Evolutionary conservation across 2,113 vertebrate genomes (phyloP), one percentile per base, ranked within the genome.

Genomic region (Seriola rivoliana): DNA sequence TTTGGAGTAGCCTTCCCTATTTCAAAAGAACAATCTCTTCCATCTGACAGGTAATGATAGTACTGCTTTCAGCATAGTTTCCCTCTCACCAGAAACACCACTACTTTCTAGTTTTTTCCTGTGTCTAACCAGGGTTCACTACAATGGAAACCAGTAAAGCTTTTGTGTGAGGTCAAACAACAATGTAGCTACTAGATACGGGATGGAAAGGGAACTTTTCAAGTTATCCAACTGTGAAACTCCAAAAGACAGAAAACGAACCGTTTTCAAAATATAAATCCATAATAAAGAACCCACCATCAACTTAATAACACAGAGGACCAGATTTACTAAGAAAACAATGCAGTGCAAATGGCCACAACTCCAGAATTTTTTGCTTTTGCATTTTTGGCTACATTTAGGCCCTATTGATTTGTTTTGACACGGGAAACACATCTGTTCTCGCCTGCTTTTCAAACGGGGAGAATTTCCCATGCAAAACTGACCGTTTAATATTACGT

Each of bases 1-100:
- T 83, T 74, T 78, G 23, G 55, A 85, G 80, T 71, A 74, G 58
- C 68, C 60, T 79, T 82, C 66, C 44, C 38, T 38, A 32, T 85
- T 86, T 88, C 72, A 80, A 76, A 88, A 58, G 59, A 85, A 71
- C 71, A 81, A 80, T 76, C 62, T 74, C 72, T 65, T 75, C 73
- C 55, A 71, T 81, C 57, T 83, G 76, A 81, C 78, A 65, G 70
- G 66, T 86, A 80, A 76, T 83, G 67, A 80, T 73, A 68, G 79
- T 9, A 0, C 57, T 40, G 74, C 81, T 64, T 71, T 84, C 71
- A 76, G 78, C 40, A 23, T 17, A 1, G 54, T 50, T 36, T 65
- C 17, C 69, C 52, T 66, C 54, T 73, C 62, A 55, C 55, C 81
- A 65, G 48, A 71, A 70, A 81, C 66, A 62, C 71, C 14, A 11